Conservation (phyloP, 2,113 vertebrate genomes). For the Zapus hudsonius region DNA sequence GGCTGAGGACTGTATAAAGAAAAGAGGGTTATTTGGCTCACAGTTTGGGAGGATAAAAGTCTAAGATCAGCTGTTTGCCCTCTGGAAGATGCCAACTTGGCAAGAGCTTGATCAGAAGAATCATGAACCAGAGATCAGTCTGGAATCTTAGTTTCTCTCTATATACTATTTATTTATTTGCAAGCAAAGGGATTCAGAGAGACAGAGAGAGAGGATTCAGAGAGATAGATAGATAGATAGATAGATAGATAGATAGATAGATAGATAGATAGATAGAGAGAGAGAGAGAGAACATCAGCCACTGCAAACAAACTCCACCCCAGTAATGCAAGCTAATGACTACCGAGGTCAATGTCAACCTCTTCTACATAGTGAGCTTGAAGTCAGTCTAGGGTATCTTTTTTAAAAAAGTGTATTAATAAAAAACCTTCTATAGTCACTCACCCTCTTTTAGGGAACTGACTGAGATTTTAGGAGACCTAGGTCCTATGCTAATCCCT, state of each 20-base stretch:
- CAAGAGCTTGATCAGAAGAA: background rate
- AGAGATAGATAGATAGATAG: too few relatives aligned
- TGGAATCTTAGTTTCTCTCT: too few relatives aligned
- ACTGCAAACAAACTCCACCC: too few relatives aligned
- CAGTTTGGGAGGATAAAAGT: background rate
- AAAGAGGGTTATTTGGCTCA: background rate
- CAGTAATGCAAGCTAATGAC: background rate
- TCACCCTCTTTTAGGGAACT: background rate
- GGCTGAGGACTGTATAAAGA: background rate
- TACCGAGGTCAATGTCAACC: background rate
- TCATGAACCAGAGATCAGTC: background rate
- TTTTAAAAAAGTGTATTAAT: too few relatives aligned
- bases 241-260: too few relatives aligned
- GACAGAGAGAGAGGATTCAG: too few relatives aligned
- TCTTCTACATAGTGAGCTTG: background rate
- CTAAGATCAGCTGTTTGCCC: background rate
- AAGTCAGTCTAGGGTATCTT: too few relatives aligned
- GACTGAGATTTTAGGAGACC: background rate
- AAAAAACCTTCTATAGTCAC: too few relatives aligned
- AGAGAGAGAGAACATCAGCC: too few relatives aligned
- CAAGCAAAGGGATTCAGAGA: too few relatives aligned
- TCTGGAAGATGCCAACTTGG: background rate
- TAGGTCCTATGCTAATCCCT: background rate
- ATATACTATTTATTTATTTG: too few relatives aligned
- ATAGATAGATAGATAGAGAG: too few relatives aligned